Evolutionary conservation across 2,888 invertebrate species (phyloP).

Genomic region (Sarcophaga subvicina): DNA sequence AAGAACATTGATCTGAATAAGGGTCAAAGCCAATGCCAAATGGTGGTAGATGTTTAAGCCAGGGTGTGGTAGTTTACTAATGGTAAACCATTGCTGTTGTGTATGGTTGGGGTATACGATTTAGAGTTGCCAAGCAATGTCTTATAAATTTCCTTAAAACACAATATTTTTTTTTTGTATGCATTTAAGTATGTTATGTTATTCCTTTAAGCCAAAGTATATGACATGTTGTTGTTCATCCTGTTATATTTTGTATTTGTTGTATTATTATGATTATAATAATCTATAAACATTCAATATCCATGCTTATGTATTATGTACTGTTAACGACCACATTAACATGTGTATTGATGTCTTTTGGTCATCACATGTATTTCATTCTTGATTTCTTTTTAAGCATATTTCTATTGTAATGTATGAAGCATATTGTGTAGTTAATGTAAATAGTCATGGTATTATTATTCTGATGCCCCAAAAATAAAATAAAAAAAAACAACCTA

Average conservation of each 20-base stretch:
- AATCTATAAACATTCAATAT: slow-evolving; percentile 82
- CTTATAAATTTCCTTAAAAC: slow-evolving; percentile 10
- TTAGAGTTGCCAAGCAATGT: slow-evolving; percentile 63
- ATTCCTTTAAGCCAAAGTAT: slow-evolving; percentile 59
- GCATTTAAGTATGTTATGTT: slow-evolving; percentile 51
- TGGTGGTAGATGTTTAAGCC: background rate
- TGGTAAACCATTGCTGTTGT: background rate
- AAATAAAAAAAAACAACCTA: background rate
- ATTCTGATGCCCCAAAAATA: slow-evolving; percentile 8
- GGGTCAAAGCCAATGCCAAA: background rate
- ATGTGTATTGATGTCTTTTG: slow-evolving; percentile 51
- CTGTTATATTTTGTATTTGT: slow-evolving; percentile 40
- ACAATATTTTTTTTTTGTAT: background rate
- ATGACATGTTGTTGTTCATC: slow-evolving; percentile 2
- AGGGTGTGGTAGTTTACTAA: slow-evolving; percentile 12
- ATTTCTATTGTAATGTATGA: slow-evolving; percentile 22
- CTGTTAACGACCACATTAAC: slow-evolving; percentile 69
- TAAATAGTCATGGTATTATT: slow-evolving; percentile 17
- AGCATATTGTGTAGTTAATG: background rate
- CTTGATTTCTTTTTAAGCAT: slow-evolving; percentile 17
- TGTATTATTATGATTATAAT: slow-evolving; percentile 72
- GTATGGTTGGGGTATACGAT: background rate
- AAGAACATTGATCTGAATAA: slow-evolving; percentile 37
- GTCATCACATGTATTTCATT: background rate
- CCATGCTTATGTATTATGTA: slow-evolving; percentile 76